These are phyloP conservation scores for Venusia cambrica DNA, from an alignment of 2,888 invertebrate genomes.

Conservation along the genomic window DNA sequence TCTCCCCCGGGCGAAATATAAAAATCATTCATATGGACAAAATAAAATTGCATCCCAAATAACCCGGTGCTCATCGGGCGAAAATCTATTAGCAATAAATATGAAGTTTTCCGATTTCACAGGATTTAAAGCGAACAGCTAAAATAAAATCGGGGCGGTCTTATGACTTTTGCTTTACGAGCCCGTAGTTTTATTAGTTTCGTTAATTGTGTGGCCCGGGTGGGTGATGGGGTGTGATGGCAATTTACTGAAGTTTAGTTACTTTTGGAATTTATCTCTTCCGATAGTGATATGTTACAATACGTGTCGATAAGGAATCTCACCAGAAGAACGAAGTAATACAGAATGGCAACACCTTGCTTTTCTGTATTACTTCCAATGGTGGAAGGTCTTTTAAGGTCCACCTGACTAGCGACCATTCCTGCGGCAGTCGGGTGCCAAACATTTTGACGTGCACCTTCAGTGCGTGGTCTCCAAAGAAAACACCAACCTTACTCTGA, in stretches of 20 bases:
- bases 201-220: slow-evolving; percentile 40
- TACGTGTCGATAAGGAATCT: too few relatives aligned
- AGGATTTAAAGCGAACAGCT: slow-evolving; percentile 70
- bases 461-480: too few relatives aligned
- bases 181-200: slow-evolving; percentile 59
- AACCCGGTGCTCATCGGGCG: slow-evolving; percentile 74
- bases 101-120: slow-evolving; percentile 80
- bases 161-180: slow-evolving; percentile 69
- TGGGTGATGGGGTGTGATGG: slow-evolving; percentile 14
- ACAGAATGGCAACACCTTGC: too few relatives aligned
- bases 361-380: too few relatives aligned
- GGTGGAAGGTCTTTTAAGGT: too few relatives aligned
- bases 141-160: slow-evolving; percentile 60
- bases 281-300: background rate
- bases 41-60: slow-evolving; percentile 80
- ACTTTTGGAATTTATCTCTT: slow-evolving; percentile 2
- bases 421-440: too few relatives aligned
- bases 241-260: slow-evolving; percentile 4
- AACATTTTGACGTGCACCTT: too few relatives aligned
- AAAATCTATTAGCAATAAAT: slow-evolving; percentile 82
- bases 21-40: slow-evolving; percentile 80
- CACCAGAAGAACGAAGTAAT: too few relatives aligned
- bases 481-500: too few relatives aligned
- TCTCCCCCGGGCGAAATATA: slow-evolving; percentile 70
- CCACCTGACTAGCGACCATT: too few relatives aligned